Evolutionary conservation across 2,888 invertebrate genomes (phyloP).

Genomic region (Drosophila borealis): DNA sequence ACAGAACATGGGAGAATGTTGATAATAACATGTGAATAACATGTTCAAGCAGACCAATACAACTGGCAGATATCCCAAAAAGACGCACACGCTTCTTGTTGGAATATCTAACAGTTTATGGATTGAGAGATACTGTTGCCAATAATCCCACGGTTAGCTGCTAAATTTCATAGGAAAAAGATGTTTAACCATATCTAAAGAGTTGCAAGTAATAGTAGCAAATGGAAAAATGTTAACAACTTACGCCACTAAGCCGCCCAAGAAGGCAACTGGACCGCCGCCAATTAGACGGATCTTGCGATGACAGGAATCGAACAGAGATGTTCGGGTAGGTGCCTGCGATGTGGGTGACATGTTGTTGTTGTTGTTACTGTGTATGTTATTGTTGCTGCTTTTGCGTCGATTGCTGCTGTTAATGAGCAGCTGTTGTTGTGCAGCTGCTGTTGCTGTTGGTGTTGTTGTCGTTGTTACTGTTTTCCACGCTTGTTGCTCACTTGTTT

Average conservation of each 20-base stretch:
- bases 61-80: background rate
- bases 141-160: constrained; percentile 29
- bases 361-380: constrained; percentile 40
- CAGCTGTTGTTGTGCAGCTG: constrained; percentile 46
- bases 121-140: background rate
- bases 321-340: constrained; percentile 86
- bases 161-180: constrained; percentile 13
- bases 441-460: constrained; percentile 33
- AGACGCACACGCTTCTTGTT: background rate
- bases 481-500: constrained; percentile 71
- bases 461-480: constrained; percentile 55
- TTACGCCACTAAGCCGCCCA: constrained; percentile 91
- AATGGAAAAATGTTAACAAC: constrained; percentile 77
- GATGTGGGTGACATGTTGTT: constrained; percentile 82
- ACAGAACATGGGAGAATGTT: no score
- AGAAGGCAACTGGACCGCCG: constrained; percentile 88
- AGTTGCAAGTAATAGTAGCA: constrained; percentile 4
- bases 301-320: constrained; percentile 90
- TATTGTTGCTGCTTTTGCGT: constrained; percentile 37
- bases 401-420: constrained; percentile 53
- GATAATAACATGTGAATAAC: no score
- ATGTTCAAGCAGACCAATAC: background rate
- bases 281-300: constrained; percentile 90
- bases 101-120: background rate
- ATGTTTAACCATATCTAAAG: constrained; percentile 19